A percentile compares a stretch with the other conserved stretches of the same genome.
These are phyloP conservation scores for Octopus sinensis DNA, from an alignment of 1,140 invertebrate genomes.

Conservation along the genomic window DNA sequence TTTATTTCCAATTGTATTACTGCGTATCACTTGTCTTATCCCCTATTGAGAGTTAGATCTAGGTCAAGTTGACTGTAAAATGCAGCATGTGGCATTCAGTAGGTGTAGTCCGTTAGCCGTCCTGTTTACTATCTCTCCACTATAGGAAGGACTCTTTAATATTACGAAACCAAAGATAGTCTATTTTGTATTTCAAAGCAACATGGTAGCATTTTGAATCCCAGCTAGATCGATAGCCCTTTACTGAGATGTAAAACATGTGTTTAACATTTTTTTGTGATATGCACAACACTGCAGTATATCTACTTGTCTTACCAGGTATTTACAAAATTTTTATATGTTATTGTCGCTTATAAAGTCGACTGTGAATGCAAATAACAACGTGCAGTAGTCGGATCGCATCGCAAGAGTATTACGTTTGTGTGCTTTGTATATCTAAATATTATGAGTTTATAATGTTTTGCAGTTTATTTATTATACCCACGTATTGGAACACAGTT, in stretches of 20 bases:
- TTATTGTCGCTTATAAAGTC: not conserved
- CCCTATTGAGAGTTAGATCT: not conserved
- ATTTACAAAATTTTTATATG: not conserved
- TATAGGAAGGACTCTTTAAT: constrained; percentile 1
- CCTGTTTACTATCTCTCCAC: not conserved
- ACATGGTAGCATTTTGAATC: constrained; percentile 9
- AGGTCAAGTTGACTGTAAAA: not conserved
- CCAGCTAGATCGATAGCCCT: not conserved
- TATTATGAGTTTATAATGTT: no score
- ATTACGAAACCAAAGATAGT: constrained; percentile 7
- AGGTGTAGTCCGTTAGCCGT: not conserved
- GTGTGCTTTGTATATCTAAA: no score
- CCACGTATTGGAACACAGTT: no score
- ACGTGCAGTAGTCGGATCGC: no score
- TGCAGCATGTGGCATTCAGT: not conserved
- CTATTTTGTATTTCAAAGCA: constrained; percentile 4
- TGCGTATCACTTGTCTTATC: no score
- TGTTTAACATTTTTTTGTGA: not conserved
- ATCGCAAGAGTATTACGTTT: no score
- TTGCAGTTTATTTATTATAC: no score
- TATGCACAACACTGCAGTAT: not conserved
- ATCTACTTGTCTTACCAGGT: not conserved
- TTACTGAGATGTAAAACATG: not conserved
- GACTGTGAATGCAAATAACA: no score
- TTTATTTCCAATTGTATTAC: no score